Conservation (phyloP, 2,888 invertebrate genomes). For the Carpatolechia fugitivella region DNA sequence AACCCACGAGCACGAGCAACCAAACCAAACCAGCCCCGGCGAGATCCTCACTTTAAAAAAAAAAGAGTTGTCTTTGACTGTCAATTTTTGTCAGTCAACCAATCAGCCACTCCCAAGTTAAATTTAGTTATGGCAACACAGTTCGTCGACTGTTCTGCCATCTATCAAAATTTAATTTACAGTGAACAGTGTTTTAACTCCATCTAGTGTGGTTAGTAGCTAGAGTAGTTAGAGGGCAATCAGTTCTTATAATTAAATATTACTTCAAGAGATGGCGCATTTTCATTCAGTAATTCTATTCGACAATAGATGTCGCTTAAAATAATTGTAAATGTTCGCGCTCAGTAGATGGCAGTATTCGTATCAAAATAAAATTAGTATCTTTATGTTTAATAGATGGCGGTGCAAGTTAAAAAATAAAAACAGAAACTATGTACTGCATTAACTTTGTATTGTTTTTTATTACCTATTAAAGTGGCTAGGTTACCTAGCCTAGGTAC, state of each 20-base stretch:
- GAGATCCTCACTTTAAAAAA: slow-evolving; percentile 16
- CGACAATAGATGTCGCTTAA: neutral
- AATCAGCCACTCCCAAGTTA: slow-evolving; percentile 25
- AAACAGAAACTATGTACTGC: too few relatives aligned
- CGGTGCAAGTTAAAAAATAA: too few relatives aligned
- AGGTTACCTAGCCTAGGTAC: too few relatives aligned
- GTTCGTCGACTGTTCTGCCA: slow-evolving; percentile 20
- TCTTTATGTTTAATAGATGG: too few relatives aligned
- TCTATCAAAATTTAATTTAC: slow-evolving; percentile 23
- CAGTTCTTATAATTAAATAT: too few relatives aligned
- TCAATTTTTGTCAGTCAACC: slow-evolving; percentile 12
- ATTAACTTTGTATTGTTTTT: too few relatives aligned
- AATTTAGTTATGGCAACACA: slow-evolving; percentile 20
- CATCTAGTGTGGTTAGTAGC: too few relatives aligned
- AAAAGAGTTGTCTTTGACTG: slow-evolving; percentile 2
- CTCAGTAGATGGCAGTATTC: neutral
- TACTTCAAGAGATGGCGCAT: neutral
- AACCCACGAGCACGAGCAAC: slow-evolving; percentile 19
- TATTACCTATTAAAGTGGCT: too few relatives aligned
- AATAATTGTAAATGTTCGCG: neutral
- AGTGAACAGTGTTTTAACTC: too few relatives aligned
- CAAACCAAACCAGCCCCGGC: slow-evolving; percentile 18
- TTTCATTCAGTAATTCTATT: slow-evolving; percentile 12
- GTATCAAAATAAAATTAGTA: neutral
- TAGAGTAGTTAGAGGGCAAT: too few relatives aligned